A percentile compares a stretch with the other conserved stretches of the same genome.
These are phyloP conservation scores for Thysanoteuthis rhombus DNA, from an alignment of 2,888 invertebrate genomes.

Conservation along the genomic window DNA sequence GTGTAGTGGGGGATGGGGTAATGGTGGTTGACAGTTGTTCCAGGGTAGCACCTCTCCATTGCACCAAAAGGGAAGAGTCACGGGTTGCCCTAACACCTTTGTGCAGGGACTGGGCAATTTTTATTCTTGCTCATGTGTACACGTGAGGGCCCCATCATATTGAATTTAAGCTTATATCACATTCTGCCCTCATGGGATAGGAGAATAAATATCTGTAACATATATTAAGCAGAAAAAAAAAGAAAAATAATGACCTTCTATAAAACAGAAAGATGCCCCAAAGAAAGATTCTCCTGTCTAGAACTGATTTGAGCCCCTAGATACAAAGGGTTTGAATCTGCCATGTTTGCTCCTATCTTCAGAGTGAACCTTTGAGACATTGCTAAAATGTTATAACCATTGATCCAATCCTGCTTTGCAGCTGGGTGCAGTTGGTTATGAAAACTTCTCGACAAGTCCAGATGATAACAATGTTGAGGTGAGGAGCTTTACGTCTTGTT, in stretches of 20 bases:
- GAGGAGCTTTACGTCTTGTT: not conserved
- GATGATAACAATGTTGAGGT: not conserved
- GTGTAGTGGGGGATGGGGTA: too few relatives aligned
- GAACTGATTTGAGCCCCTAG: not conserved
- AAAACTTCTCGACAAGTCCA: not conserved
- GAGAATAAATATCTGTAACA: too few relatives aligned
- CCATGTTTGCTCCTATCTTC: not conserved
- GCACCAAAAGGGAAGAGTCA: too few relatives aligned
- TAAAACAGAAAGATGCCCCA: not conserved
- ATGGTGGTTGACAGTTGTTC: too few relatives aligned
- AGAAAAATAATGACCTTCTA: not conserved
- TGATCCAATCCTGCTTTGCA: constrained; percentile 12
- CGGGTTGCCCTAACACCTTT: too few relatives aligned
- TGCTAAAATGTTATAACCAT: not conserved
- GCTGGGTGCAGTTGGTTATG: not conserved
- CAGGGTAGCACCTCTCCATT: too few relatives aligned
- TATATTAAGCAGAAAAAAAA: not conserved
- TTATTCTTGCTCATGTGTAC: too few relatives aligned
- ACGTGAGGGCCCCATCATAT: too few relatives aligned
- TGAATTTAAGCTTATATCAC: too few relatives aligned
- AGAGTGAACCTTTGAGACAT: not conserved
- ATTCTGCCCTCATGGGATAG: too few relatives aligned
- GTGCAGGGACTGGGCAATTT: too few relatives aligned
- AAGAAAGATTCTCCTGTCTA: not conserved
- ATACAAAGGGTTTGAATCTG: not conserved